Evolutionary conservation across 2,888 invertebrate species (phyloP), one percentile per base, ranked within the genome.

Genomic region (Ochropacha duplaris): DNA sequence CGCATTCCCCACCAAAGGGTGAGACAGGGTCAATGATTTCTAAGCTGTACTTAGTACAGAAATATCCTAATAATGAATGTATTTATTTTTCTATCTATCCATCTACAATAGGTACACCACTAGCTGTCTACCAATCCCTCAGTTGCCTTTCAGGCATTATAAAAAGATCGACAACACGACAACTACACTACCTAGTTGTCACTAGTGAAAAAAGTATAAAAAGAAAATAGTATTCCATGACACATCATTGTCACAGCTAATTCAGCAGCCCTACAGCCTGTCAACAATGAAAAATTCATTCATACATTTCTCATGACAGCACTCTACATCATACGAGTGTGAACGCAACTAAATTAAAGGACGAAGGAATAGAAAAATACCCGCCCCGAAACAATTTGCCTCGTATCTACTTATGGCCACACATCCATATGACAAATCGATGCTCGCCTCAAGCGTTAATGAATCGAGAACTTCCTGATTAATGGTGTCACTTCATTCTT

Each of bases 381-480:
- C 61, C 51, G 50, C 59, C 54, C 59, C 60, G 54, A 59, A 75
- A 72, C 74, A 73, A 74, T 76, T 78, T 72, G 69, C 65, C 60
- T 60, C 69, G 57, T 74, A 75, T 76, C 75, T 31, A 52, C 31
- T 75, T 51, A 52, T 59, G 79, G 77, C 81, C 84, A 83, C 85
- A 84, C 87, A 84, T 80, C 73, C 64, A 77, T 84, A 86, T 89
- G 90, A 90, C 90, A 88, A 90, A 90, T 90, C 83, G 87, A 76
- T 82, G 78, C 76, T 71, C 74, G 71, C 66, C 65, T 65, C 69
- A 65, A 71, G 78, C 72, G 71, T 80, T 90, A 91, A 91, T 90
- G 90, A 91, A 90, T 86, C 86, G 87, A 78, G 78, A 76, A 84
- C 74, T 80, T 73, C 67, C 85, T 90, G 90, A 91, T 90, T 88